Base-by-base conservation (phyloP, 2,113 vertebrate genomes). In the Chascanopsetta lugubris region DNA sequence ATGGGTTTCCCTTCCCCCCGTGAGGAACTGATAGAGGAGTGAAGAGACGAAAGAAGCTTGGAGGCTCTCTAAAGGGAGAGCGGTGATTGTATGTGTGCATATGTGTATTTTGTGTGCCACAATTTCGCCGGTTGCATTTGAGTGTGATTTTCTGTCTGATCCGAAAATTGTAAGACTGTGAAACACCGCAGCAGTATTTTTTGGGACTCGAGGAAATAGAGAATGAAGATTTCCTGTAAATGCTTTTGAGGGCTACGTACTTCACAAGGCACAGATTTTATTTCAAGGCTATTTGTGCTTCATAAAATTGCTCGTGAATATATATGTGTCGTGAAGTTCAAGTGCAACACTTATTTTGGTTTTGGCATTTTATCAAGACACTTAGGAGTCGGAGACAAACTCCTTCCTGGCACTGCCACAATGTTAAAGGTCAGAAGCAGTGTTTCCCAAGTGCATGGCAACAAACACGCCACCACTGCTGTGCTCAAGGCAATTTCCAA, bases 351-450 rank as follows among this genome's bases (percentile, higher is more conserved):
- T 65, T 75, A 46, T 74, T 83, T 72, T 56, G 15, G 43, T 76
- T 70, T 71, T 84, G 82, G 79, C 66, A 64, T 70, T 74, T 80
- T 79, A 65, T 72, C 74, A 72, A 81, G 51, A 61, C 43, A 27
- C 10, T 34, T 38, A 21, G 54, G 38, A 59, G 59, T 50, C 11
- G 56, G 74, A 72, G 77, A 38, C 61, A 55, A 63, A 53, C 59
- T 49, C 11, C 29, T 63, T 53, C 65, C 79, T 85, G 77, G 74
- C 63, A 75, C 46, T 6, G 17, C 60, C 61, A 3, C 46, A 11
- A 46, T 83, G 77, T 62, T 64, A 65, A 81, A 85, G 69, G 77
- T 79, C 72, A 79, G 26, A 29, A 61, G 38, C 72, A 63, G 64
- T 60, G 70, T 84, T 55, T 61, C 51, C 71, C 61, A 58, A 53